These are phyloP conservation scores for Clarias laeviceps DNA, from an alignment of 2,797 vertebrate species.

Conservation along the genomic window DNA sequence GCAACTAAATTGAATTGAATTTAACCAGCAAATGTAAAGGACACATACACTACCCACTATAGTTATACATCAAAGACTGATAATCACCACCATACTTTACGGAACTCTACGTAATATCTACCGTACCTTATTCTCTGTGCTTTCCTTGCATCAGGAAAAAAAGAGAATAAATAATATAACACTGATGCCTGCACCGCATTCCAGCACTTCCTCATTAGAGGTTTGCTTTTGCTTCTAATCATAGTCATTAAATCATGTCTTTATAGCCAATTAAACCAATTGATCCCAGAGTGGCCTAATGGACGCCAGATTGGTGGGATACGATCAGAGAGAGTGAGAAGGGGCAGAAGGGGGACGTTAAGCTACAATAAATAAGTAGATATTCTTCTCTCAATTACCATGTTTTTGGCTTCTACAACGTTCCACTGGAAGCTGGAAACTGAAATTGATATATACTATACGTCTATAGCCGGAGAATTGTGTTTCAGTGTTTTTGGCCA, in stretches of 20 bases:
- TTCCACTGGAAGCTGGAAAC: background rate
- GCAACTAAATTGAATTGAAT: too few relatives aligned
- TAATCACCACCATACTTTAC: background rate
- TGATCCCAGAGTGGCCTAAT: conserved; percentile 24
- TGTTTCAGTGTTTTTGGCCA: background rate
- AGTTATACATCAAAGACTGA: background rate
- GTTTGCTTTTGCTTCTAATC: conserved; percentile 35
- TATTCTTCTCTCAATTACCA: background rate
- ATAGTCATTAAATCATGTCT: conserved; percentile 51
- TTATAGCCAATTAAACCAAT: conserved; percentile 40
- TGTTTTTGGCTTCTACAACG: background rate
- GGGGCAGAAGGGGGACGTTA: background rate
- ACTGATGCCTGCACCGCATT: background rate
- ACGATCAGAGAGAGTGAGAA: background rate
- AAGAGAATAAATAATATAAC: background rate
- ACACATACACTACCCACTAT: background rate
- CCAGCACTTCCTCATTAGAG: background rate
- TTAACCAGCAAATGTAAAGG: too few relatives aligned
- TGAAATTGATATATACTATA: background rate
- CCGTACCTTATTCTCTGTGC: background rate
- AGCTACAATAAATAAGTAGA: background rate
- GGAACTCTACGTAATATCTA: background rate
- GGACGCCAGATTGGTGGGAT: conserved; percentile 40
- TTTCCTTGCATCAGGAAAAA: background rate
- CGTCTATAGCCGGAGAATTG: background rate